Percentiles rank a stretch among this genome's conserved stretches.
Evolutionary conservation across 2,113 vertebrate species (phyloP).

Genomic region (Rhynchomys soricoides): DNA sequence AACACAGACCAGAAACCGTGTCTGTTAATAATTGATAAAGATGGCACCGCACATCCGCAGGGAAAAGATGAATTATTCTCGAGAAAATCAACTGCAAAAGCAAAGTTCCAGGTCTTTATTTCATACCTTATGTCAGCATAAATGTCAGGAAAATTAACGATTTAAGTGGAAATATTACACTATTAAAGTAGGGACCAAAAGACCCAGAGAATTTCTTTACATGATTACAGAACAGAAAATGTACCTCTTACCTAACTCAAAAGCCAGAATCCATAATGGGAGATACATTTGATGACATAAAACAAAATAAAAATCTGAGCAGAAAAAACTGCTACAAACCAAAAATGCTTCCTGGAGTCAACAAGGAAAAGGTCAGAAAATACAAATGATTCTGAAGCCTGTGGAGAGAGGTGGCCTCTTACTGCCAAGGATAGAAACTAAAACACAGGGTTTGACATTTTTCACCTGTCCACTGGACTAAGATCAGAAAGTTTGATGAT

Average conservation of each 20-base stretch:
- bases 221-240: background rate
- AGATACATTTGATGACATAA: slow-evolving; percentile 14
- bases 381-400: background rate
- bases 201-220: background rate
- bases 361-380: background rate
- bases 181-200: background rate
- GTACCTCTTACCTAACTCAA: background rate
- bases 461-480: background rate
- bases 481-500: background rate
- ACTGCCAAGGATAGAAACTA: background rate
- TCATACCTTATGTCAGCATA: background rate
- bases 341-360: background rate
- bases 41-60: background rate
- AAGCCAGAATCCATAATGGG: background rate
- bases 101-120: background rate
- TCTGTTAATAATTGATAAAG: slow-evolving; percentile 22
- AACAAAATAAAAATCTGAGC: background rate
- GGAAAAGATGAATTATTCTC: slow-evolving; percentile 5
- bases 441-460: background rate
- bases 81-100: slow-evolving; percentile 8
- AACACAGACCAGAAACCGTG: background rate
- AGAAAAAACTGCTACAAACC: slow-evolving; percentile 28
- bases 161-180: slow-evolving; percentile 21
- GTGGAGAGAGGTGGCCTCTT: background rate
- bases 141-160: slow-evolving; percentile 30